Percentiles rank a stretch among this genome's conserved stretches.
Evolutionary conservation across 2,888 invertebrate species (phyloP).

Genomic region (Saturnia pavonia): DNA sequence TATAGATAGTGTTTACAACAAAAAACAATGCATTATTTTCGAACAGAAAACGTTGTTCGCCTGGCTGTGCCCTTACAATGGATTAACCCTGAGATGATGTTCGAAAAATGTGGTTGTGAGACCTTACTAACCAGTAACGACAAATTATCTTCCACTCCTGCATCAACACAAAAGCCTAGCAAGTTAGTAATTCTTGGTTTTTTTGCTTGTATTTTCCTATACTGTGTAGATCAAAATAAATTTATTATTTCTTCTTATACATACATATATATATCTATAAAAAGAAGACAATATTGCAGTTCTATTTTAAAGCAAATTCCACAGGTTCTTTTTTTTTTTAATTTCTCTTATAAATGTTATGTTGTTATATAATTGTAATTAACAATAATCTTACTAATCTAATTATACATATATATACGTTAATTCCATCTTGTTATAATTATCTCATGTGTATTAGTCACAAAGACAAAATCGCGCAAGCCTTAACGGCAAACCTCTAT

Average conservation of each 20-base stretch:
- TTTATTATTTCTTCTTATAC: background rate
- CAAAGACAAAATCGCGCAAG: too few species aligned
- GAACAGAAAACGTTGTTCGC: constrained; percentile 48
- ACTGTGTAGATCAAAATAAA: background rate
- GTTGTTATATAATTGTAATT: too few species aligned
- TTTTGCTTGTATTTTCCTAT: background rate
- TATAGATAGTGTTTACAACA: background rate
- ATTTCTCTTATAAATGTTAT: too few species aligned
- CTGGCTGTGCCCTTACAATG: constrained; percentile 64
- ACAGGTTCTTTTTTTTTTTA: too few species aligned
- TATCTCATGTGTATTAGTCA: too few species aligned
- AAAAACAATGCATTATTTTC: background rate
- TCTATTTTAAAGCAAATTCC: too few species aligned
- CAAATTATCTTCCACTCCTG: constrained; percentile 35
- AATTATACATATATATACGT: too few species aligned
- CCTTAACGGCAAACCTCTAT: too few species aligned
- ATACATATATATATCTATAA: too few species aligned
- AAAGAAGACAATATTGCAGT: too few species aligned
- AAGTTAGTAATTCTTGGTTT: constrained; percentile 16
- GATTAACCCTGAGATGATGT: constrained; percentile 51
- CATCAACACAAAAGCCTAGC: constrained; percentile 32
- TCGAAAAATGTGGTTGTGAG: constrained; percentile 53
- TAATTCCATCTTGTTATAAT: too few species aligned
- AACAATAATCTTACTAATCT: too few species aligned
- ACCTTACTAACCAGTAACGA: constrained; percentile 47